Base-by-base conservation (phyloP, 2,113 vertebrate genomes). In the Callocephalon fimbriatum region DNA sequence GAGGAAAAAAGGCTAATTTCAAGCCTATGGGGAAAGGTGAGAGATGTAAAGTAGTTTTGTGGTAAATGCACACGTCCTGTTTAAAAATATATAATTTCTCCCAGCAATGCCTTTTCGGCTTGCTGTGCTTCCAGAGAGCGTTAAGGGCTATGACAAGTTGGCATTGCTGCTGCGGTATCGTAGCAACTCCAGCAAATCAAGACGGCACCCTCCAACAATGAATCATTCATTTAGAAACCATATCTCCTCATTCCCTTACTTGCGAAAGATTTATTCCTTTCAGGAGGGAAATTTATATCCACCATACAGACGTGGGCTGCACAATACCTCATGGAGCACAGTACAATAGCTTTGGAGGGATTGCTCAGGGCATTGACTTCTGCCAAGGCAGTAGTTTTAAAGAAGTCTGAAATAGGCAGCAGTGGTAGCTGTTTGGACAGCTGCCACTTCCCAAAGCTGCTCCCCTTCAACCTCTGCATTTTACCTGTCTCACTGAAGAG, bases 201-300 rank as follows among this genome's bases (percentile, higher is more conserved):
- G 91, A 76, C 79, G 12, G 79, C 37, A 8, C 80, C 74, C 90
- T 96, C 87, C 77, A 83, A 94, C 86, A 95, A 81, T 80, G 87
- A 88, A 75, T 86, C 94, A 79, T 97, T 96, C 81, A 90, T 96
- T 93, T 76, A 70, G 86, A 94, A 95, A 90, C 68, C 78, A 86
- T 80, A 86, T 95, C 77, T 93, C 61, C 88, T 73, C 76, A 91
- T 77, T 50, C 48, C 31, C 15, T 80, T 78, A 54, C 61, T 92
- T 93, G 59, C 81, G 75, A 88, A 88, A 92, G 65, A 93, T 88
- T 84, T 92, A 59, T 86, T 87, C 51, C 70, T 88, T 95, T 95
- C 79, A 88, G 83, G 38, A 88, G 37, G 68, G 93, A 86, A 93
- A 92, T 97, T 65, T 95, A 93, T 84, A 75, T 77, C 96, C 61